Evolutionary conservation across 1,140 invertebrate genomes (phyloP), one percentile per base, ranked within the genome.

Genomic region (Bicyclus anynana): DNA sequence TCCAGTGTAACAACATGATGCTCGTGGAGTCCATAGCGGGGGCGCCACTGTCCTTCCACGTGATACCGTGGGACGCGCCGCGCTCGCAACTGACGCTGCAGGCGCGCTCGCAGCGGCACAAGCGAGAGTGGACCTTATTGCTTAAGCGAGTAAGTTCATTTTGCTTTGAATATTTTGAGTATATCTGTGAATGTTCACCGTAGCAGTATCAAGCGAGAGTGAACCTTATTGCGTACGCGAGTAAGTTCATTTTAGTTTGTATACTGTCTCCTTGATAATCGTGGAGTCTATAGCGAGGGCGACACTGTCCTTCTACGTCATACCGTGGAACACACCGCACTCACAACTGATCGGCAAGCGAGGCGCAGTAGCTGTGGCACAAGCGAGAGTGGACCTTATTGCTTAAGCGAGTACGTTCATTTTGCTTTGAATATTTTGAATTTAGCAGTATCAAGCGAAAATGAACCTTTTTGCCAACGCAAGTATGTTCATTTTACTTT

Each of bases 1-100:
- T 66, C 0, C 89, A 98, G 97, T 98, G 97, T 90, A 97, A 97
- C 57, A 98, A 98, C 89, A 90, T 99, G 87, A 99, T 99, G 96
- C 87, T 99, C 46, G 97, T 98, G 72, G 98, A 99, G 82, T 96
- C 96, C 78, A 95, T 99, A 70, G 93, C 96, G 27, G 96, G 96
- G 23, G 97, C 98, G 72, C 96, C 97, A 6, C 91, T 97, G 20
- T 96, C 95, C 81, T 99, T 99, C 89, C 97, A 98, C 87, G 95
- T 98, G 23, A 96, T 99, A 74, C 97, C 97, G 35, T 98, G 97
- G 89, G 95, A 99, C 82, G 96, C 97, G 90, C 97, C 97, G 51
- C 91, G 94, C 61, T 87, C 93, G 51, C 96, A 98, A 84, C 96
- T 96, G 66, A 98, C 97, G 13, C 89, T 99, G 64, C 95, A 97